These are phyloP conservation scores for Graptemys geographica DNA, from an alignment of 2,797 vertebrate species.

Conservation along the genomic window DNA sequence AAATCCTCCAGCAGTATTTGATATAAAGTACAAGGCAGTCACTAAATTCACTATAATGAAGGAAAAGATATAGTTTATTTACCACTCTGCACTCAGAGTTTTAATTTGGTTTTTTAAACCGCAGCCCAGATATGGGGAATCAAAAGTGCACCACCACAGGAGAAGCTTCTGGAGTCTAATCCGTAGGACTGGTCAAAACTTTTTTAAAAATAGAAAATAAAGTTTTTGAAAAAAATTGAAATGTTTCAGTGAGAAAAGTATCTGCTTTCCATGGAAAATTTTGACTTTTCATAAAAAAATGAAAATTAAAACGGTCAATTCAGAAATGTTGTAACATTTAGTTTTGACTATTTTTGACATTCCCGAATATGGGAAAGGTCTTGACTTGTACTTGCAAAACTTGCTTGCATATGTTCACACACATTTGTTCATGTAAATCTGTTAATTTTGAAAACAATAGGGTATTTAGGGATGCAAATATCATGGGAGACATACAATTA, in stretches of 20 bases:
- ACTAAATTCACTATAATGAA: background rate
- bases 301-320: background rate
- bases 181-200: background rate
- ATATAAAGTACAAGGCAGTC: background rate
- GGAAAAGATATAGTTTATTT: background rate
- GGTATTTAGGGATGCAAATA: no score
- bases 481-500: no score
- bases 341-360: background rate
- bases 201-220: background rate
- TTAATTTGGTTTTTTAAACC: background rate
- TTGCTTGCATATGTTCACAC: background rate
- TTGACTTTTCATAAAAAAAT: background rate
- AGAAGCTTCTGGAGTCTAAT: background rate
- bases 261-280: background rate
- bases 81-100: background rate
- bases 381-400: background rate
- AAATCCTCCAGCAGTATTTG: background rate
- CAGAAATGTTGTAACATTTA: background rate
- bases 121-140: background rate
- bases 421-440: background rate
- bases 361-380: background rate
- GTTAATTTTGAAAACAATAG: no score
- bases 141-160: background rate
- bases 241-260: background rate
- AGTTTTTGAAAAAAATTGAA: background rate